A percentile compares a stretch with the other conserved stretches of the same genome.
Evolutionary conservation across 92 coral and sea anemone species (phyloP).

Genomic region (Parazoanthus darwini): DNA sequence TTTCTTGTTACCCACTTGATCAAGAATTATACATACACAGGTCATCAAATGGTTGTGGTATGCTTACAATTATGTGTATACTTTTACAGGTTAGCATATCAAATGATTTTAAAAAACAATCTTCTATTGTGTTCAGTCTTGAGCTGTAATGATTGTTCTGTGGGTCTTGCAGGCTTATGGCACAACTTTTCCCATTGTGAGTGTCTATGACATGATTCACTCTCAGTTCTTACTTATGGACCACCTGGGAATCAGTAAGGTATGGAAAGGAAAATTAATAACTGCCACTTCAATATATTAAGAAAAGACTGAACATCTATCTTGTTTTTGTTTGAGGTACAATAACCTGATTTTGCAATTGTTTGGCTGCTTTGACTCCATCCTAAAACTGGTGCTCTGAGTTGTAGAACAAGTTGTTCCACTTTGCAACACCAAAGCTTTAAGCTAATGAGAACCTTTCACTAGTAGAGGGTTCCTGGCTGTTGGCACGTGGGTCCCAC

Average conservation of each 20-base stretch:
- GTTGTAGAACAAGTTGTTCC: conserved; percentile 35
- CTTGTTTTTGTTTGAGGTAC: background rate
- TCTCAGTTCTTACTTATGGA: conserved; percentile 86
- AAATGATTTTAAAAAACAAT: no score
- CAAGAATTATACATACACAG: no score
- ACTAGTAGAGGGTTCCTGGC: no score
- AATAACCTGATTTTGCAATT: background rate
- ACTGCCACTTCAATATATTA: background rate
- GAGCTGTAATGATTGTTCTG: background rate
- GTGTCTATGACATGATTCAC: conserved; percentile 85
- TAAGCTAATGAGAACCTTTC: no score
- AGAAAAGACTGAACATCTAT: background rate
- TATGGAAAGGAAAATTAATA: background rate
- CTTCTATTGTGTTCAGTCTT: background rate
- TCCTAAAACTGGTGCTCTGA: background rate
- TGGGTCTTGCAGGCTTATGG: conserved; percentile 74
- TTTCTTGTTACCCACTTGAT: no score
- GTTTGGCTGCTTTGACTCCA: background rate
- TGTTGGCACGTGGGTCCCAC: no score
- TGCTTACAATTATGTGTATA: no score
- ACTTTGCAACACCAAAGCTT: no score
- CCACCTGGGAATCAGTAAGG: conserved; percentile 85
- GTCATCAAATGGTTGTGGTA: no score
- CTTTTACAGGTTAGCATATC: no score
- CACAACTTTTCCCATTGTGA: conserved; percentile 94